Base-by-base conservation (phyloP, 2,888 invertebrate genomes). In the Mylabris sibirica region DNA sequence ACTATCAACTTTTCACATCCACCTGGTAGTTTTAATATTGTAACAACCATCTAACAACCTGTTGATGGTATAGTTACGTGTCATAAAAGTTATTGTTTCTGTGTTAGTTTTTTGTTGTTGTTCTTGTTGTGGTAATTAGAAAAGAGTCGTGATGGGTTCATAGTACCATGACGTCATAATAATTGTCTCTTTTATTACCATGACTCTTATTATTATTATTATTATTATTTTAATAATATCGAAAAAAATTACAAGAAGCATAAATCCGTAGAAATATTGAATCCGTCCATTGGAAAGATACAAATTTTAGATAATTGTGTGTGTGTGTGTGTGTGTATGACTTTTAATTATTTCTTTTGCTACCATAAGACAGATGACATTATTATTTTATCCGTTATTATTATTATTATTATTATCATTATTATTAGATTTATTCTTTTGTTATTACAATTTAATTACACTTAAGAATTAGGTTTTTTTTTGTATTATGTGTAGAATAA, bases 71-170 rank as follows among this genome's bases (percentile, higher is more conserved):
- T 38, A 44, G 44, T 44, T 44, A 44, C 44, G 44, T 44, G 44
- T 17, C 17, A 17, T 44, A 44, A 44, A 44, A 17, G 41, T 41
- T 41, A 30, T 14, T 38, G 38, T 38, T 38, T 38, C 30, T 30
- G 30, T 30, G 41, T 41, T 41, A 5, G 14, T 44, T 17, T 44
- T 44, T 44, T 44, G 1, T 17, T 44, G 44, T 6, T 44, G 44
- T 12, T 38, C 12, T 38, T 38, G 38, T 14, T 44, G 44, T 44
- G n/a, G 73, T 71, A 73, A 75, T 75, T 74, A 64, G 71, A 68
- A 64, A 64, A 67, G 17, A 44, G 57, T 64, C 64, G 64, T 68
- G 68, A 68, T 64, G 68, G 53, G 64, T 64, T 64, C 64, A 68
- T 64, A 64, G 41, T 44, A 60, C 60, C 68, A 34, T 64, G 67